Conservation (phyloP, 2,797 vertebrate genomes). For the Delichon dasypus region DNA sequence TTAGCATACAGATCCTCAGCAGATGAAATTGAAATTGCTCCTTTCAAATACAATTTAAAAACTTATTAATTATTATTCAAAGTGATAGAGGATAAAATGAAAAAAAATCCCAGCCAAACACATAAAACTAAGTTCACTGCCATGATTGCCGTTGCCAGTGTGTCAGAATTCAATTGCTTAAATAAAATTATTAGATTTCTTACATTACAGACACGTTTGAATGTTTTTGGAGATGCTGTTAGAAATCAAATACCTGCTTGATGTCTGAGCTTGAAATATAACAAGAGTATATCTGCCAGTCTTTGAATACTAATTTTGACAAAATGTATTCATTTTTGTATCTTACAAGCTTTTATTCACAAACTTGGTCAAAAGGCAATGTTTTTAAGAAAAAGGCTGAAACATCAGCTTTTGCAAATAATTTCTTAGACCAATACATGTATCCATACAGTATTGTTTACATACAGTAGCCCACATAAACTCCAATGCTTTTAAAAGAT, state of each 20-base stretch:
- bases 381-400: not conserved
- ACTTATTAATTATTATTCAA: not conserved
- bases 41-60: not conserved
- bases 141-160: not conserved
- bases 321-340: not conserved
- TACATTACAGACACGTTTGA: not conserved
- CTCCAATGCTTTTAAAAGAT: not conserved
- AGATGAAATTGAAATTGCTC: not conserved
- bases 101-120: not conserved
- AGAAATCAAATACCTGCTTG: not conserved
- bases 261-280: not conserved
- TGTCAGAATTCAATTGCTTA: not conserved
- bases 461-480: not conserved
- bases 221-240: not conserved
- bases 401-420: not conserved
- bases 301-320: not conserved
- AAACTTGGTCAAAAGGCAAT: not conserved
- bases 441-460: not conserved
- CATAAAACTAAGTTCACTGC: not conserved
- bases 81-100: not conserved
- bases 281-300: not conserved
- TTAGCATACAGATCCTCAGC: not conserved
- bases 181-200: not conserved
- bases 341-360: not conserved
- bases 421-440: not conserved